Evolutionary conservation across 2,797 vertebrate species (phyloP).

Genomic region (Trachurus trachurus): DNA sequence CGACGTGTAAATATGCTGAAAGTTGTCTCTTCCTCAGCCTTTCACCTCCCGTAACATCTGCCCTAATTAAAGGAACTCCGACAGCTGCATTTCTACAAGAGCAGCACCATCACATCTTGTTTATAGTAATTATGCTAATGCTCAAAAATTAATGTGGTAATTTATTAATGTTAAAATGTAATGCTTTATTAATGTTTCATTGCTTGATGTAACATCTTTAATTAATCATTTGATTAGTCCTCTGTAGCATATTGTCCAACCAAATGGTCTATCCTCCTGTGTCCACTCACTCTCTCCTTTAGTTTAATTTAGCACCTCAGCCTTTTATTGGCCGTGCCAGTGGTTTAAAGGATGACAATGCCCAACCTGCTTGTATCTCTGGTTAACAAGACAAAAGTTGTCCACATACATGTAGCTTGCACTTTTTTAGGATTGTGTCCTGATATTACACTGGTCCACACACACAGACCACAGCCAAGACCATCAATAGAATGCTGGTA

Average conservation of each 20-base stretch:
- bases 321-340: not conserved
- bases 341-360: not conserved
- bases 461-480: not conserved
- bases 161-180: conserved; percentile 55
- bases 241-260: conserved; percentile 10
- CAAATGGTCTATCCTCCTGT: conserved; percentile 16
- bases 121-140: conserved; percentile 34
- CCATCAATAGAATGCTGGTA: too few species aligned
- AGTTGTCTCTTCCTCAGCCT: not conserved
- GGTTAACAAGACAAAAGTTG: not conserved
- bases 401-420: not conserved
- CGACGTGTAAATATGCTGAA: not conserved
- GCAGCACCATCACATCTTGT: conserved; percentile 11
- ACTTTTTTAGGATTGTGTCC: not conserved
- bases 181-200: conserved; percentile 48
- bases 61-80: not conserved
- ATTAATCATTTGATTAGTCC: conserved; percentile 52
- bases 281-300: not conserved
- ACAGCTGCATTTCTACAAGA: not conserved
- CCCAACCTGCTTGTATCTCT: not conserved
- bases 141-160: conserved; percentile 27
- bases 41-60: not conserved
- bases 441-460: not conserved
- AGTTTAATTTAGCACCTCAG: conserved; percentile 10
- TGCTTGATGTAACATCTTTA: conserved; percentile 38